Evolutionary conservation across 2,797 vertebrate species (phyloP).

Genomic region (Picus viridis): DNA sequence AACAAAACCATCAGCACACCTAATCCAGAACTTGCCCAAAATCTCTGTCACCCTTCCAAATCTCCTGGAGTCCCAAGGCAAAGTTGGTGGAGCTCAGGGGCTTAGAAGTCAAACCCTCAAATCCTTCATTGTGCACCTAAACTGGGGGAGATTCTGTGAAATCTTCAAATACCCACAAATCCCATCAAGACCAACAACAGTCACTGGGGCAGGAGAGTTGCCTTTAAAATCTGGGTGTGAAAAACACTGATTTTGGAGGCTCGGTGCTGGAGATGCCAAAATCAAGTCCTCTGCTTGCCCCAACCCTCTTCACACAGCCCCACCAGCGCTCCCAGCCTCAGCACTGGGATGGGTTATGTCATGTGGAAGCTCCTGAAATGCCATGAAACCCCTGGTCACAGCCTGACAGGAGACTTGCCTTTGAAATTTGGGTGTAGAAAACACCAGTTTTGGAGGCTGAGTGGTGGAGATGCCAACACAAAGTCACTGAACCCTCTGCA

Average conservation of each 20-base stretch:
- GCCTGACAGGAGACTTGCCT: not conserved
- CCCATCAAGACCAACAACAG: not conserved
- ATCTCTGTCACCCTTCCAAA: not conserved
- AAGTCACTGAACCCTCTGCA: accelerated
- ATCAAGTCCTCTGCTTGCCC: not conserved
- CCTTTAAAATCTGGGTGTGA: not conserved
- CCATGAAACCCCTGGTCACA: not conserved
- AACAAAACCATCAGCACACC: slow-evolving; percentile 13
- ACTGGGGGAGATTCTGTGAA: not conserved
- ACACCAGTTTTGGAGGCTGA: not conserved
- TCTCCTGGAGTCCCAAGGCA: not conserved
- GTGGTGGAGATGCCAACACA: not conserved
- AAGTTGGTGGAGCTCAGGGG: not conserved
- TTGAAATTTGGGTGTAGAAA: not conserved
- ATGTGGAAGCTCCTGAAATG: not conserved
- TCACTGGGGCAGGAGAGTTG: not conserved
- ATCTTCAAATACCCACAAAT: slow-evolving; percentile 16
- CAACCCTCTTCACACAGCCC: not conserved
- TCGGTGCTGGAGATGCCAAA: not conserved
- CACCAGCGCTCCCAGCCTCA: not conserved
- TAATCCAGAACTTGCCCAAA: slow-evolving; percentile 5
- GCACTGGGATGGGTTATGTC: accelerated
- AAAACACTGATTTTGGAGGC: not conserved
- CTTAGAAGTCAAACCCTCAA: slow-evolving; percentile 17
- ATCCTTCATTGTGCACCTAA: not conserved